Percentiles rank a stretch among this genome's conserved stretches.
phyloP scores from a whole-genome alignment of 2,113 vertebrate species.

The Jaculus jaculus region DNA sequence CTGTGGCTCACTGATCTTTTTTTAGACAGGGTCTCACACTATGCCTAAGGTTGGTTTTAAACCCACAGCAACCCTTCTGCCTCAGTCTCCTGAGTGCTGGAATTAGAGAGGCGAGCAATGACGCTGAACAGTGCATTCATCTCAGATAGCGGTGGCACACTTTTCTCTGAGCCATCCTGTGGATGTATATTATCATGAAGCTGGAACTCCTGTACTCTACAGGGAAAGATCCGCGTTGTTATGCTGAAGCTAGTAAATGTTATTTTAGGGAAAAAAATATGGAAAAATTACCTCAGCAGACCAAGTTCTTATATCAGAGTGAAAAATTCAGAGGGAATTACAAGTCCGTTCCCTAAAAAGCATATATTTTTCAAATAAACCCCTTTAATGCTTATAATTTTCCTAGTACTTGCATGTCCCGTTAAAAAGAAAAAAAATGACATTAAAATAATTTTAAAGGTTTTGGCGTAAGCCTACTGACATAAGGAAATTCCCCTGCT shows the following conservation, averaged over 20 bases:
- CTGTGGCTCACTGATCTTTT: no score
- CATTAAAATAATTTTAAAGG: slow-evolving; percentile 76
- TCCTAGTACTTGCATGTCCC: slow-evolving; percentile 64
- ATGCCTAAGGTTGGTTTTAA: not conserved
- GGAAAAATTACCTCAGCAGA: not conserved
- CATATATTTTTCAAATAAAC: slow-evolving; percentile 40
- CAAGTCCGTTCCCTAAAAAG: slow-evolving; percentile 39
- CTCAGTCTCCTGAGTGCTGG: no score
- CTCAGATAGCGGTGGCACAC: no score
- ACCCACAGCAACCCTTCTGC: no score
- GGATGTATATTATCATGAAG: not conserved
- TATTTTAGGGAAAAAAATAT: not conserved
- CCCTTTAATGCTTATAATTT: slow-evolving; percentile 67
- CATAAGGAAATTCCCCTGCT: slow-evolving; percentile 57
- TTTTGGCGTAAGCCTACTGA: slow-evolving; percentile 69
- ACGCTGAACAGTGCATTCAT: no score
- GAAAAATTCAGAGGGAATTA: slow-evolving; percentile 51
- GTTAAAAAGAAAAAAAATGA: slow-evolving; percentile 77
- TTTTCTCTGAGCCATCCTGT: not conserved
- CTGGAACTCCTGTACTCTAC: not conserved
- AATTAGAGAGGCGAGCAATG: no score
- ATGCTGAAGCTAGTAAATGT: not conserved
- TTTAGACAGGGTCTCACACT: not conserved
- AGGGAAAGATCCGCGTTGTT: not conserved
- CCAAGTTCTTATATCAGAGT: not conserved